These are phyloP conservation scores for Nerophis lumbriciformis DNA, from an alignment of 2,113 vertebrate species.

Conservation along the genomic window DNA sequence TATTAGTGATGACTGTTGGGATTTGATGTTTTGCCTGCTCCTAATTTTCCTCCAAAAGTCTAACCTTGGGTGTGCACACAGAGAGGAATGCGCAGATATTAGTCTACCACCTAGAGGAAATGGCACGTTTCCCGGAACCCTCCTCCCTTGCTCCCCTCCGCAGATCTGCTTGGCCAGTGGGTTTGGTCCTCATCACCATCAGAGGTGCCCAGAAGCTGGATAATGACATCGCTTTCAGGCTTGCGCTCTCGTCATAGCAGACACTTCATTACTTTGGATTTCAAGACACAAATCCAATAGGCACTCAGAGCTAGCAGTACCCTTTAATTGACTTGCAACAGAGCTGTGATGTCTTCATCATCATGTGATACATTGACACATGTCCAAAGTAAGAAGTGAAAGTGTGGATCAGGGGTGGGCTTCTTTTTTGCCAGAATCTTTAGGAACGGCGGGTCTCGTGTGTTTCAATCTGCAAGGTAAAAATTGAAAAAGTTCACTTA, in stretches of 20 bases:
- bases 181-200: slow-evolving; percentile 46
- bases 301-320: slow-evolving; percentile 4
- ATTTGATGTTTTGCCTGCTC: slow-evolving; percentile 12
- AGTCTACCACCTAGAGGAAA: slow-evolving; percentile 31
- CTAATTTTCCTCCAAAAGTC: slow-evolving; percentile 18
- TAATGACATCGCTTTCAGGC: slow-evolving; percentile 53
- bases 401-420: slow-evolving; percentile 24
- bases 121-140: slow-evolving; percentile 36
- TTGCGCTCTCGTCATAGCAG: slow-evolving; percentile 48
- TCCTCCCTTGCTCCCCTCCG: slow-evolving; percentile 43
- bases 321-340: slow-evolving; percentile 17
- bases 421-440: slow-evolving; percentile 16
- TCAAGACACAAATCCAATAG: slow-evolving; percentile 28
- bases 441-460: slow-evolving; percentile 13
- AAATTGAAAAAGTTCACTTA: slow-evolving; percentile 4
- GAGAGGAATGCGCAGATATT: slow-evolving; percentile 36
- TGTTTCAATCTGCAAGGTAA: slow-evolving; percentile 35
- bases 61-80: slow-evolving; percentile 20
- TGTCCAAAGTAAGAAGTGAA: slow-evolving; percentile 14
- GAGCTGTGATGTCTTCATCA: slow-evolving; percentile 31
- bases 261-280: slow-evolving; percentile 58
- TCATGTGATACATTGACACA: slow-evolving; percentile 20
- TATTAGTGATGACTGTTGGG: slow-evolving; percentile 2
- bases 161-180: slow-evolving; percentile 34
- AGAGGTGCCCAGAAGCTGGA: slow-evolving; percentile 41